Evolutionary conservation across 2,797 vertebrate genomes (phyloP).

Genomic region (Sebastes matsubarae): DNA sequence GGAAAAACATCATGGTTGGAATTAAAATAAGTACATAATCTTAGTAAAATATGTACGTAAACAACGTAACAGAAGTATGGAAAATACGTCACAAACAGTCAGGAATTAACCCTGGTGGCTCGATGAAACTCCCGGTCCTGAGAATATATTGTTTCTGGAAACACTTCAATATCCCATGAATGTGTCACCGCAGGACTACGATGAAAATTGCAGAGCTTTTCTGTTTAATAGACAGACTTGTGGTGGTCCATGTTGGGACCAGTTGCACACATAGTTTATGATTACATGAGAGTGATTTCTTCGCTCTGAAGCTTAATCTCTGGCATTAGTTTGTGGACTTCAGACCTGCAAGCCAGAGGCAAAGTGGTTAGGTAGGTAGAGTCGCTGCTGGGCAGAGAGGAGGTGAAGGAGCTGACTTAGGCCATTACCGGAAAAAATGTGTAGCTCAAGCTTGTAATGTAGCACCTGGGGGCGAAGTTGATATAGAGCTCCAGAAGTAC

Average conservation of each 20-base stretch:
- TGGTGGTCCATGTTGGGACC: background rate
- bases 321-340: background rate
- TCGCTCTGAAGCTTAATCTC: background rate
- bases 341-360: background rate
- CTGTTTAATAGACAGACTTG: background rate
- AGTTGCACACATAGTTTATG: too few relatives aligned
- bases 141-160: too few relatives aligned
- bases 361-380: background rate
- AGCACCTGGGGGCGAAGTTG: fast-evolving
- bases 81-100: too few relatives aligned
- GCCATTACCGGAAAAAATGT: too few relatives aligned
- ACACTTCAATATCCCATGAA: too few relatives aligned
- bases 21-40: too few relatives aligned
- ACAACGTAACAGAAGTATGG: too few relatives aligned
- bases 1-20: too few relatives aligned
- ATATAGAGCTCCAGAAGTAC: background rate
- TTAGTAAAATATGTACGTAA: too few relatives aligned
- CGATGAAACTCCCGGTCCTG: too few relatives aligned
- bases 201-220: background rate
- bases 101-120: too few relatives aligned
- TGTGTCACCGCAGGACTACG: too few relatives aligned
- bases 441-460: background rate
- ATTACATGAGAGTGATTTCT: background rate
- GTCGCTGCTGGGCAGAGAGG: background rate
- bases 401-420: background rate